Evolutionary conservation across 2,797 vertebrate species (phyloP).

Genomic region (Spatula clypeata): DNA sequence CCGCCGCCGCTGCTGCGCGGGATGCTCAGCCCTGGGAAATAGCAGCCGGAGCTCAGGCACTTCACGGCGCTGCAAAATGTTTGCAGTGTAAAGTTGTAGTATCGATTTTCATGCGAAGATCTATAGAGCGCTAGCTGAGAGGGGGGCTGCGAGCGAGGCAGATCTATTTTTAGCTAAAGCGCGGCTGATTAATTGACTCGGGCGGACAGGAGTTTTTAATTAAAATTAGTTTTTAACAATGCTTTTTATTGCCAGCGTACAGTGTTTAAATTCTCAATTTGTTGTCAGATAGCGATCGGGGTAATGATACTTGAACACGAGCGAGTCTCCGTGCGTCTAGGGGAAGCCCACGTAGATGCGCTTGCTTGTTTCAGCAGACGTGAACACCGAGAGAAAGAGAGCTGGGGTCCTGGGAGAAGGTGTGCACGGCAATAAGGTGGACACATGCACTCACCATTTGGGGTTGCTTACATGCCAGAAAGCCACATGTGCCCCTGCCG

Average conservation of each 20-base stretch:
- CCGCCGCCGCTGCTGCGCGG: not conserved
- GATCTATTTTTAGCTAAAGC: slow-evolving; percentile 72
- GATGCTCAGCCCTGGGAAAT: slow-evolving; percentile 13
- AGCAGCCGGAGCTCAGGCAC: not conserved
- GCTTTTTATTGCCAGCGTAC: not conserved
- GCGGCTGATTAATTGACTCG: slow-evolving; percentile 63
- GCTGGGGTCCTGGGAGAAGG: slow-evolving; percentile 14
- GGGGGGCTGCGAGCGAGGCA: slow-evolving; percentile 66
- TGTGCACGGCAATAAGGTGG: not conserved
- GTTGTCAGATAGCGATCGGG: not conserved
- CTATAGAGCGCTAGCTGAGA: slow-evolving; percentile 54
- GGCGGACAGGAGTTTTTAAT: slow-evolving; percentile 59
- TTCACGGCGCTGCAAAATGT: slow-evolving; percentile 56
- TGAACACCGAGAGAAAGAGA: not conserved
- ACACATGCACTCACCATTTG: not conserved
- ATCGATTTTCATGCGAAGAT: slow-evolving; percentile 78
- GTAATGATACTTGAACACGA: slow-evolving; percentile 2
- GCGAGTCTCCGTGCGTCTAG: accelerated
- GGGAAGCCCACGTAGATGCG: not conserved
- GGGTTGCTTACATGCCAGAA: not conserved
- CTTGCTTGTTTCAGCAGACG: not conserved
- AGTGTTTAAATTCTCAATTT: slow-evolving; percentile 35
- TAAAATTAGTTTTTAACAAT: slow-evolving; percentile 71
- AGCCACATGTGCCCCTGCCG: not conserved
- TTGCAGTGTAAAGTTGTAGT: slow-evolving; percentile 74